Base-by-base conservation (phyloP, 1,140 invertebrate species). In the Uloborus diversus region DNA sequence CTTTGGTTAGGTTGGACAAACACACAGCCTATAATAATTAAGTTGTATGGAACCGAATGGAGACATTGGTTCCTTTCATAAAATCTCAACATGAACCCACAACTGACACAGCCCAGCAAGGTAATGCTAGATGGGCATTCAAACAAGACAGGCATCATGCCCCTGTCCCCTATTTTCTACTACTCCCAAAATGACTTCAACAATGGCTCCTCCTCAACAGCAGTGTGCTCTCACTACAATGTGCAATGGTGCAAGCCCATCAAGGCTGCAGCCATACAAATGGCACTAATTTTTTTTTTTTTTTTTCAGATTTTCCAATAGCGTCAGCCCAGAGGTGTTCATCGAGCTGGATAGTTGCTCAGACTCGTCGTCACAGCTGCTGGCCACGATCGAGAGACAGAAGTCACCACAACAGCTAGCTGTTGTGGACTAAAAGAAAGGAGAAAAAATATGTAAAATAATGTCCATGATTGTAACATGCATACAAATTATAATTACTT, bases 261-360 rank as follows among this genome's bases (percentile, higher is more conserved):
- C 75, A 65, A 68, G 75, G 62, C 51, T 56, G 61, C 61, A 78
- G 61, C 75, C 75, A 78, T 66, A 68, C 30, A 78, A 68, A 78
- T 78, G 75, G 75, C 75, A 78, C 64, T 66, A 57, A 57, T 57
- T 42, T 57, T 78, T 35, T 28, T 56, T 66, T 47, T 66, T 75
- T 28, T 56, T 66, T 47, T 66, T 75, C 47, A 64, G 57, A 64
- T 75, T 56, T 42, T 47, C 37, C 59, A 37, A 49, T 25, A 23
- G 30, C 33, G 3, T 78, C 25, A 14, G n/a, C 17, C n/a, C 27
- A 17, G n/a, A 23, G 33, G 30, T 42, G 27, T 57, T 82, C 81
- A 82, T 59, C 81, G 81, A 59, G 81, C 81, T 30, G 81, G 81
- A 53, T 82, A 82, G 69, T 80, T 82, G 56, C 66, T 79, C 51